phyloP scores from a whole-genome alignment of 2,113 vertebrate genomes.

The Rhagologus leucostigma region DNA sequence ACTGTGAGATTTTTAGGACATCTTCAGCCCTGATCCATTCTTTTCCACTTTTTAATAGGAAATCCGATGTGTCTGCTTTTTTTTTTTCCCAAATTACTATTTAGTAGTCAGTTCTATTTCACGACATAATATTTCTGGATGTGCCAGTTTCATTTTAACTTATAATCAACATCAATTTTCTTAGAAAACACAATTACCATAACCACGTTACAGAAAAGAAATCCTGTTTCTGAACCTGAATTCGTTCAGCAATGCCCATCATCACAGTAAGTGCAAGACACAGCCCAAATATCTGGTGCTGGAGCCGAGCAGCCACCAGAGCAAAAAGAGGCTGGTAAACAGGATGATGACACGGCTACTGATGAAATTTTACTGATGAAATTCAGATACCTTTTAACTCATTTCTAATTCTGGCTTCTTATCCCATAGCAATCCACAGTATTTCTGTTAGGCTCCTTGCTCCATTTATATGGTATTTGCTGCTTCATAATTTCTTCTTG shows the following conservation, averaged over 20 bases:
- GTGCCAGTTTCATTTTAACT: neutral
- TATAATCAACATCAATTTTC: neutral
- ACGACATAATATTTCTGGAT: neutral
- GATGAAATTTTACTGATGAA: neutral
- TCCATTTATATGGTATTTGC: neutral
- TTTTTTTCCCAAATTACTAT: neutral
- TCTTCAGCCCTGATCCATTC: neutral
- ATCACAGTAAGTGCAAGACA: neutral
- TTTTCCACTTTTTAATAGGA: neutral
- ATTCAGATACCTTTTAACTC: neutral
- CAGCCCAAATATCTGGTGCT: neutral
- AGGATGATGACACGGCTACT: neutral
- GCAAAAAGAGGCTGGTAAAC: neutral
- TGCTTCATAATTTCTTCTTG: neutral
- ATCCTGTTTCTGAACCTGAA: neutral
- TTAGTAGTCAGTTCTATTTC: neutral
- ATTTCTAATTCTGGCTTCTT: neutral
- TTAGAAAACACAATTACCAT: neutral
- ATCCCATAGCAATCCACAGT: neutral
- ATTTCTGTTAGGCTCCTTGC: neutral
- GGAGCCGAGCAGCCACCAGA: neutral
- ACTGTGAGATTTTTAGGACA: neutral
- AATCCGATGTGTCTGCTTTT: fast-evolving
- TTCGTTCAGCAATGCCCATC: neutral
- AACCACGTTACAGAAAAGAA: neutral